Evolutionary conservation across 2,113 vertebrate species (phyloP), one percentile per base, ranked within the genome.

Genomic region (Gavia stellata): DNA sequence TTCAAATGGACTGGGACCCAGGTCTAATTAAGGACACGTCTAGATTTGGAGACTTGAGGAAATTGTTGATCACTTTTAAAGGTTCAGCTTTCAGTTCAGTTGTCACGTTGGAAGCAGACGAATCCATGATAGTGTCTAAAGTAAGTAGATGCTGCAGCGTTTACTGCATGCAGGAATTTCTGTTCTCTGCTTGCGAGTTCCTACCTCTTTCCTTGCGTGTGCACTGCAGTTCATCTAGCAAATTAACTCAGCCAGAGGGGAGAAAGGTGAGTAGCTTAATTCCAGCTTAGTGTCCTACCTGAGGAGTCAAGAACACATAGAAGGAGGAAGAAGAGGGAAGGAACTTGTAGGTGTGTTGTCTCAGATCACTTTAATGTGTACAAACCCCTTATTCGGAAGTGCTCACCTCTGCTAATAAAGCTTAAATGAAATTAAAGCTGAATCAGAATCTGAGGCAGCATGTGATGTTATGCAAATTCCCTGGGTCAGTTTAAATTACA

Each of bases 401-500:
- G 67, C 55, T 77, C 45, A 70, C 19, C 34, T 86, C 53, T 90
- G 16, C 36, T 92, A 58, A 62, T 61, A 29, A 94, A 91, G 62
- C n/a, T 53, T 82, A 80, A 87, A 81, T 82, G 62, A 71, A 94
- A 74, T 82, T 81, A 90, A 86, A 68, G 31, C 50, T 70, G 21
- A 91, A 84, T 83, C 29, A 58, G 40, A 81, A 62, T 94, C 38
- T 83, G 74, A 84, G 42, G 82, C 25, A 86, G 21, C 36, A 34
- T 73, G 14, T 81, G 50, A 81, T 73, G 42, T 81, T 92, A 73
- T 1, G 14, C 72, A 74, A 81, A 70, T 88, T 88, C 68, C 45
- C 68, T 70, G 45, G 77, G 68, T 77, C 67, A 66, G 29, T 95
- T 96, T 92, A 83, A 95, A 70, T 94, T 93, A 91, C 79, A 88